phyloP scores from a whole-genome alignment of 2,797 vertebrate species.

The Poeciliopsis infans region DNA sequence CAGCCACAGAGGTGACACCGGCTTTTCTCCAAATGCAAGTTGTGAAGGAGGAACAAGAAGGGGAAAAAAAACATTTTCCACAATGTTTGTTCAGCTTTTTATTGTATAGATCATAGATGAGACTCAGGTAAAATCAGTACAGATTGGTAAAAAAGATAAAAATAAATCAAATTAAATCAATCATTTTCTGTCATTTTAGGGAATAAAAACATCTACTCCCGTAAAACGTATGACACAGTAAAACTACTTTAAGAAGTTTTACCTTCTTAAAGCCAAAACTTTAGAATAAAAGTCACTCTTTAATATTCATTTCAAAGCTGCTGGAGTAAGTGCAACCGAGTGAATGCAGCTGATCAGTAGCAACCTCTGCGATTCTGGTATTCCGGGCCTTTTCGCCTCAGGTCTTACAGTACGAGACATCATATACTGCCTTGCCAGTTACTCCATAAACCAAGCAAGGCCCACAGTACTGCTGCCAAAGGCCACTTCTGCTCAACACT shows the following conservation, averaged over 20 bases:
- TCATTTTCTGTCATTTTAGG: not conserved
- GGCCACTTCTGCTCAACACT: not conserved
- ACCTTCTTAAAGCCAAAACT: too few relatives aligned
- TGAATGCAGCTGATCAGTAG: not conserved
- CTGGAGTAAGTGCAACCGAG: not conserved
- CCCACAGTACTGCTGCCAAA: not conserved
- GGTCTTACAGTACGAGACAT: not conserved
- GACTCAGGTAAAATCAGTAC: not conserved
- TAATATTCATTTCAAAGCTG: not conserved
- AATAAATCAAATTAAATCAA: too few relatives aligned
- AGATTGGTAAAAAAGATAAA: not conserved
- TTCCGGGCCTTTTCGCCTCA: not conserved
- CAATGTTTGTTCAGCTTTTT: not conserved
- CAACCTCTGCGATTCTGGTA: not conserved
- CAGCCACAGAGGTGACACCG: not conserved
- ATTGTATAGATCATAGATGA: not conserved
- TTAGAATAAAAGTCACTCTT: too few relatives aligned
- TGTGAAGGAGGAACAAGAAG: not conserved
- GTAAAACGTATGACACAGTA: not conserved
- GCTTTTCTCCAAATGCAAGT: not conserved
- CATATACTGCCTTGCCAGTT: not conserved
- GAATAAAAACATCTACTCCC: not conserved
- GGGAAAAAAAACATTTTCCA: not conserved
- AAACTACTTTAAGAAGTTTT: not conserved
- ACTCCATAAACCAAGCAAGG: not conserved